These are phyloP conservation scores for Tetramorium alpestre DNA, from an alignment of 1,140 invertebrate species.

Conservation along the genomic window DNA sequence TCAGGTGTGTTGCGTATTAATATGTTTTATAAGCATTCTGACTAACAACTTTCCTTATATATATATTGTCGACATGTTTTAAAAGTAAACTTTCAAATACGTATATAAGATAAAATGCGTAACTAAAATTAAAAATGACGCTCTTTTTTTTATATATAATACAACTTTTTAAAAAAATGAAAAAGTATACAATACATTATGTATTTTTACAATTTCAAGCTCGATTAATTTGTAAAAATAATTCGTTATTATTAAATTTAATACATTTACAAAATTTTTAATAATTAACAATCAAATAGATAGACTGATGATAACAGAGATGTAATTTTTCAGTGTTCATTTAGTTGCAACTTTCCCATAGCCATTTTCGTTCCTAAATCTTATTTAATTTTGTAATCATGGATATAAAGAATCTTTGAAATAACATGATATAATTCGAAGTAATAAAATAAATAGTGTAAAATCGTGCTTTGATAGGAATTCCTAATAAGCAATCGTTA, in stretches of 20 bases:
- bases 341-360: conserved; percentile 18
- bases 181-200: conserved; percentile 1
- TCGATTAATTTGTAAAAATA: conserved; percentile 16
- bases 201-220: conserved; percentile 5
- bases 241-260: not conserved
- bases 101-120: conserved; percentile 26
- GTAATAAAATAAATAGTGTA: conserved; percentile 26
- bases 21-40: conserved; percentile 42
- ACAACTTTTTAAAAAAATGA: not conserved
- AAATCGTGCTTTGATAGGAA: not conserved
- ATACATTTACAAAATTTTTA: not conserved
- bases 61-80: conserved; percentile 19
- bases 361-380: not conserved
- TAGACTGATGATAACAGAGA: not conserved
- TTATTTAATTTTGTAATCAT: not conserved
- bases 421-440: not conserved
- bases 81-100: conserved; percentile 17
- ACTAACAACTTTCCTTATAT: conserved; percentile 26
- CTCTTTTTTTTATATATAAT: not conserved
- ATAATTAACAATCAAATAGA: conserved; percentile 26
- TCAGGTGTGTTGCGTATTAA: conserved; percentile 34
- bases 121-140: conserved; percentile 30
- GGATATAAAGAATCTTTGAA: not conserved
- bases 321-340: not conserved
- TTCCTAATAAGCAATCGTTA: conserved; percentile 15